Evolutionary conservation across 2,797 vertebrate genomes (phyloP).

Genomic region (Clarias platycephalus): DNA sequence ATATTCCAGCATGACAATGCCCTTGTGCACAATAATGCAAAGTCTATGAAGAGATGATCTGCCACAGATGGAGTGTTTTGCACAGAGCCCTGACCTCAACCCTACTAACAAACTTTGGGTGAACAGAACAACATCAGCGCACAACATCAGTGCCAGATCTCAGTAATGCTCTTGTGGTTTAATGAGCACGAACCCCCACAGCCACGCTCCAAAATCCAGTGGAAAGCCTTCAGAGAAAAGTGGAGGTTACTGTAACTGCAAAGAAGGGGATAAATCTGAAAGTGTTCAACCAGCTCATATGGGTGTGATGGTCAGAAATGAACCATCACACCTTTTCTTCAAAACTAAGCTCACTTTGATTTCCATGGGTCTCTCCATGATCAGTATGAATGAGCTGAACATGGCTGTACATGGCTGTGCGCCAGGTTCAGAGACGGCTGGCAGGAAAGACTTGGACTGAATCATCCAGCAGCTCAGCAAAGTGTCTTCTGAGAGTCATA

Average conservation of each 20-base stretch:
- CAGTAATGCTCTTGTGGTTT: not conserved
- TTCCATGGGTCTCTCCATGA: not conserved
- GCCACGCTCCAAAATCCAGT: not conserved
- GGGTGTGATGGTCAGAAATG: not conserved
- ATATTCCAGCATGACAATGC: not conserved
- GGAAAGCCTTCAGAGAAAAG: not conserved
- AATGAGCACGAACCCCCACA: not conserved
- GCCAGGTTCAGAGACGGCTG: conserved; percentile 23
- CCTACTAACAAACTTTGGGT: not conserved
- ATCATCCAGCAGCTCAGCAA: conserved; percentile 39
- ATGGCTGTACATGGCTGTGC: conserved; percentile 13
- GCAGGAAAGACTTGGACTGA: conserved; percentile 29
- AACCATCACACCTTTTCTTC: not conserved
- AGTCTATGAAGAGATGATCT: not conserved
- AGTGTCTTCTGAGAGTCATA: conserved; percentile 23
- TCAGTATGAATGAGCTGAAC: conserved; percentile 38
- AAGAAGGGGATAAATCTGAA: not conserved
- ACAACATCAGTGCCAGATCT: not conserved
- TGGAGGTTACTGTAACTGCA: not conserved
- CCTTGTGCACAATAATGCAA: not conserved
- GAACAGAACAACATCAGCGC: not conserved
- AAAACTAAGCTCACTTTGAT: not conserved
- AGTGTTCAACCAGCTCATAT: not conserved
- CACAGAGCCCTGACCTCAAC: not conserved
- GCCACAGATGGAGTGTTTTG: not conserved